These are phyloP conservation scores for Rhinopithecus roxellana DNA, from an alignment of 2,113 vertebrate genomes.

Conservation along the genomic window DNA sequence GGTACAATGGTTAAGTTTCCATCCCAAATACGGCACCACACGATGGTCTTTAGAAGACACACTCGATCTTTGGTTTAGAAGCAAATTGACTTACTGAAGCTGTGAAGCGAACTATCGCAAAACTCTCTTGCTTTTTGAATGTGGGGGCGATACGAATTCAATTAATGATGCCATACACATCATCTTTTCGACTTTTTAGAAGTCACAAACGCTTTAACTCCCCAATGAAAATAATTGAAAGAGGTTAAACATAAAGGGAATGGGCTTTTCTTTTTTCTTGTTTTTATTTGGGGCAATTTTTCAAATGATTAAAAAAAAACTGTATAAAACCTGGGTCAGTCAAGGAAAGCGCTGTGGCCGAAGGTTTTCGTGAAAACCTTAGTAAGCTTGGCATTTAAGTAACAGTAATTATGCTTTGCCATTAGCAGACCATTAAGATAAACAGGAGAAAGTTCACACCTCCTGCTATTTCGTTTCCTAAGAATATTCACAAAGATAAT, in stretches of 20 bases:
- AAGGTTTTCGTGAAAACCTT: slow-evolving; percentile 61
- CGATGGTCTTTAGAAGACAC: slow-evolving; percentile 36
- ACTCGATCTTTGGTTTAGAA: slow-evolving; percentile 29
- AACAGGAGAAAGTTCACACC: slow-evolving; percentile 70
- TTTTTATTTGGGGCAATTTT: slow-evolving; percentile 34
- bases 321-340: not conserved
- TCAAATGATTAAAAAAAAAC: slow-evolving; percentile 18
- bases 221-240: slow-evolving; percentile 21
- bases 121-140: slow-evolving; percentile 53
- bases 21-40: not conserved
- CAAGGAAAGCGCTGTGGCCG: slow-evolving; percentile 23
- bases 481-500: slow-evolving; percentile 58
- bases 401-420: slow-evolving; percentile 69
- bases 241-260: not conserved
- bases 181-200: slow-evolving; percentile 15
- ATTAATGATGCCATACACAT: not conserved
- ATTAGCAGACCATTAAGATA: slow-evolving; percentile 77
- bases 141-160: slow-evolving; percentile 38
- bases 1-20: slow-evolving; percentile 36
- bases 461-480: slow-evolving; percentile 52
- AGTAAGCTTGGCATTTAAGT: slow-evolving; percentile 65
- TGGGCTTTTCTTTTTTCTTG: not conserved
- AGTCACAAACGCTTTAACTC: not conserved
- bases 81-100: slow-evolving; percentile 52
- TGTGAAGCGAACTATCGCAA: slow-evolving; percentile 56